These are phyloP conservation scores for Lycocorax pyrrhopterus DNA, from an alignment of 2,113 vertebrate species.

Conservation along the genomic window DNA sequence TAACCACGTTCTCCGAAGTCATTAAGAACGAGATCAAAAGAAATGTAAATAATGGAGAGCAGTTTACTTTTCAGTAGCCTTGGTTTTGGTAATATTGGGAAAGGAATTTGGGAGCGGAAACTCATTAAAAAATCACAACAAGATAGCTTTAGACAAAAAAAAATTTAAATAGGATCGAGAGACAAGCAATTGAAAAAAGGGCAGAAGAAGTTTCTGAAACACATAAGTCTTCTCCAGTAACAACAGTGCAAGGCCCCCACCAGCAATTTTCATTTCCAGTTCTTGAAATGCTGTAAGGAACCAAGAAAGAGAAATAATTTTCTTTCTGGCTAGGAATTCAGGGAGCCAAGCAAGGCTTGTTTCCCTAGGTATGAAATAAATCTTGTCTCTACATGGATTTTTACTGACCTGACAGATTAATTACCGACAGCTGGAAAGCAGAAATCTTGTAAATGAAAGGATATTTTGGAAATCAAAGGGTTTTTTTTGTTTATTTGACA, in stretches of 20 bases:
- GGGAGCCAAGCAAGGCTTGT: background rate
- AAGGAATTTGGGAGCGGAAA: background rate
- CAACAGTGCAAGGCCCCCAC: background rate
- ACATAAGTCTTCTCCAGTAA: background rate
- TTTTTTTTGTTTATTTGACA: background rate
- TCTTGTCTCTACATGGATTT: background rate
- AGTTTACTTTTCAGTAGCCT: background rate
- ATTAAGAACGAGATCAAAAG: background rate
- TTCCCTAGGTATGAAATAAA: background rate
- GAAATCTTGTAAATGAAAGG: background rate
- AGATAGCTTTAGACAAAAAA: background rate
- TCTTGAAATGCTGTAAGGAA: background rate
- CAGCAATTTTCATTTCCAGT: background rate
- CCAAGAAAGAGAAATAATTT: background rate
- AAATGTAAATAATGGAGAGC: background rate
- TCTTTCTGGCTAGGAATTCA: background rate
- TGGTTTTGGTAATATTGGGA: background rate
- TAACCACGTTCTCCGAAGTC: background rate
- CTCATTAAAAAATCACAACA: background rate
- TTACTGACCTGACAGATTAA: background rate
- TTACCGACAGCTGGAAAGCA: background rate
- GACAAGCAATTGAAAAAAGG: background rate
- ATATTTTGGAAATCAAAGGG: background rate
- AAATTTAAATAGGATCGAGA: background rate
- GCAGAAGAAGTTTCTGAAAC: background rate